Evolutionary conservation across 1,140 invertebrate genomes (phyloP), one percentile per base, ranked within the genome.

Genomic region (Tyrophagus putrescentiae): DNA sequence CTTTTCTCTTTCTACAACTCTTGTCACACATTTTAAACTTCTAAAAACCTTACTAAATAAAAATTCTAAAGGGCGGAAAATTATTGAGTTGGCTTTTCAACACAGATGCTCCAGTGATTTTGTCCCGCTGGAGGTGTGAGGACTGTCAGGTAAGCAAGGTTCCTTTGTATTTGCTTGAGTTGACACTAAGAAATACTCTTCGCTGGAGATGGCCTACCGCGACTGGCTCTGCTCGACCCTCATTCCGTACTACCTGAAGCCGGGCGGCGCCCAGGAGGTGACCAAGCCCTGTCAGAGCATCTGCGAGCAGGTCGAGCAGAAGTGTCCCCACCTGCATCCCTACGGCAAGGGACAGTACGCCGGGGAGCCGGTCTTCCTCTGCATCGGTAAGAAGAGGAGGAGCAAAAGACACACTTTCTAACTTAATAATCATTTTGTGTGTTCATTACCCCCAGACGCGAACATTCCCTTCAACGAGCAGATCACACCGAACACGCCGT

Each of bases 351-450:
- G 65, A 25, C 66, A 67, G 57, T 67, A 67, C 59, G 66, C 65
- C 7, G 66, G 66, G 29, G 65, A 67, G 60, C 66, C 66, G 29
- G 66, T 67, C 56, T 67, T 67, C 54, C 64, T 65, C 39, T 67
- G 66, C 61, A 65, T 67, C 59, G 66, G 66, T 67, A 42, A 34
- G 33, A 13, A 21, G 31, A 7, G 6, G 21, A 7, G 6, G 21
- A n/a, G n/a, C n/a, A n/a, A n/a, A n/a, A n/a, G n/a, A n/a, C n/a
- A n/a, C n/a, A n/a, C n/a, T n/a, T 13, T 39, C n/a, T 13, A 39
- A 39, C 36, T 39, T 13, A 39, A 39, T 39, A 39, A 39, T 39
- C 13, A 13, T 39, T 39, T 39, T 39, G 36, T n/a, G 13, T 13
- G n/a, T 39, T 13, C 13, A 39, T 39, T 39, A n/a, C 36, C 18